Evolutionary conservation across 2,888 invertebrate species (phyloP).

Genomic region (Phorcus lineatus): DNA sequence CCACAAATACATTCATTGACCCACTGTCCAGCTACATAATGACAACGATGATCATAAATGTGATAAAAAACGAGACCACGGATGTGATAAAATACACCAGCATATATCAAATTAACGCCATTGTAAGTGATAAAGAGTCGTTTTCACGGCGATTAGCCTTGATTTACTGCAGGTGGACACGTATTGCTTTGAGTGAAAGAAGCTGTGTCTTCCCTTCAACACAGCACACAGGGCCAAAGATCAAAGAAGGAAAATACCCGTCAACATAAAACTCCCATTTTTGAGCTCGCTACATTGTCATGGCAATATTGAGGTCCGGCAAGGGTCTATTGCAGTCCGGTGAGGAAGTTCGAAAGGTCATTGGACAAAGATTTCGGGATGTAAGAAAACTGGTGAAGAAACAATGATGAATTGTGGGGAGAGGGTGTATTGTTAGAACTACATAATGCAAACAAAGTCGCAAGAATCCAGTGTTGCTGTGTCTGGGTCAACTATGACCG

Average conservation of each 20-base stretch:
- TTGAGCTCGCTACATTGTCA: neutral
- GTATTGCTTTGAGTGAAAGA: slow-evolving; percentile 6
- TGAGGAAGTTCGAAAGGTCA: slow-evolving; percentile 21
- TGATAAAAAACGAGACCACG: too few relatives aligned
- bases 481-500: neutral
- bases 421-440: neutral
- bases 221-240: neutral
- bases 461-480: neutral
- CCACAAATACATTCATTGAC: too few relatives aligned
- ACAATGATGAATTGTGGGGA: neutral
- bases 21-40: too few relatives aligned
- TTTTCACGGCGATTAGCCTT: neutral
- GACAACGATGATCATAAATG: too few relatives aligned
- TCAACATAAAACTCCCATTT: slow-evolving; percentile 15
- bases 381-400: slow-evolving; percentile 16
- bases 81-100: too few relatives aligned
- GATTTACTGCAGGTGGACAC: slow-evolving; percentile 12
- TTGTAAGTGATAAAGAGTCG: too few relatives aligned
- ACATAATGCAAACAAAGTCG: slow-evolving; percentile 22
- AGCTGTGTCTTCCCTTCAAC: neutral
- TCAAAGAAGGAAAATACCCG: slow-evolving; percentile 5
- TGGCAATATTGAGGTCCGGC: neutral
- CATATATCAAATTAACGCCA: too few relatives aligned
- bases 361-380: neutral
- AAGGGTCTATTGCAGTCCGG: neutral